phyloP scores from a whole-genome alignment of 2,113 vertebrate species.

The Tragelaphus scriptus region DNA sequence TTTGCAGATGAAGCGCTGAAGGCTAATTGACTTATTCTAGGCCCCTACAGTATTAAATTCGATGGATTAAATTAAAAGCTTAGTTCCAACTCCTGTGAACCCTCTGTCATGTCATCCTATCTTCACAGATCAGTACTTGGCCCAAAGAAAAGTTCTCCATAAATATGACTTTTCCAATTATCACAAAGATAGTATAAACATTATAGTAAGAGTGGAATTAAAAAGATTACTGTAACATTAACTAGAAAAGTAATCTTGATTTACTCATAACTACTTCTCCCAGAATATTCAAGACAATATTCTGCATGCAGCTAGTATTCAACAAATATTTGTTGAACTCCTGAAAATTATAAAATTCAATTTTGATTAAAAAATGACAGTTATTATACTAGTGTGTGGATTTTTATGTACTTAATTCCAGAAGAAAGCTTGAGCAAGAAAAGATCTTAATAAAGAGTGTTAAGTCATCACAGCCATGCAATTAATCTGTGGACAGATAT shows the following conservation, averaged over 20 bases:
- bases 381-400: neutral
- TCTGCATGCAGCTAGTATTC: neutral
- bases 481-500: neutral
- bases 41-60: neutral
- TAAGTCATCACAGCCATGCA: constrained; percentile 24
- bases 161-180: neutral
- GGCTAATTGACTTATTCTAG: neutral
- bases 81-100: neutral
- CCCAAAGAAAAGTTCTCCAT: neutral
- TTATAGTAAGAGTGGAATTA: neutral
- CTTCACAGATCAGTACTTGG: neutral
- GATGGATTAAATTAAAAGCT: neutral
- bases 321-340: neutral
- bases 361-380: neutral
- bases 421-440: neutral
- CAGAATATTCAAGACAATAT: neutral
- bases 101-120: neutral
- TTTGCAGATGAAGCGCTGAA: neutral
- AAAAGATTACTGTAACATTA: neutral
- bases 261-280: neutral
- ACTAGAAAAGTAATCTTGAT: neutral
- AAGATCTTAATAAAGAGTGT: neutral
- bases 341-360: neutral
- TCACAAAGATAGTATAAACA: neutral
- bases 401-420: neutral